phyloP scores from a whole-genome alignment of 2,113 vertebrate genomes.

The Nycticorax nycticorax region DNA sequence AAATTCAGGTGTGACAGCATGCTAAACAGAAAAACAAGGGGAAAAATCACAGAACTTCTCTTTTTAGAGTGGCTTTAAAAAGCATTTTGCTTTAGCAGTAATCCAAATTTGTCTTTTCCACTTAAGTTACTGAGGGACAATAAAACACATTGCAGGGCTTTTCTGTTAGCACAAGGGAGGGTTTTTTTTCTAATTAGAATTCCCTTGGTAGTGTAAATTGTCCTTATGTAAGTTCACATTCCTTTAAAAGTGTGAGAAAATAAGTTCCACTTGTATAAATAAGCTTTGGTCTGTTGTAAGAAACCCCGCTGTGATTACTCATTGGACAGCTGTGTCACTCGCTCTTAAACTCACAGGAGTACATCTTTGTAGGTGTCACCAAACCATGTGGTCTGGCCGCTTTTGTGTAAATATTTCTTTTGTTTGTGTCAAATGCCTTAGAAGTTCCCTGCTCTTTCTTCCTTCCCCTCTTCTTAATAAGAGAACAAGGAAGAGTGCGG shows the following conservation, averaged over 20 bases:
- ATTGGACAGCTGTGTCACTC: slow-evolving; percentile 74
- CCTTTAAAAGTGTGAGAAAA: slow-evolving; percentile 82
- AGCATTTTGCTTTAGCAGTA: background rate
- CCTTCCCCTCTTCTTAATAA: background rate
- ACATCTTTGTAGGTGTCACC: slow-evolving; percentile 74
- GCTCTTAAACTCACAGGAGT: slow-evolving; percentile 67
- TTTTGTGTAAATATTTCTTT: slow-evolving; percentile 76
- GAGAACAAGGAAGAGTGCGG: background rate
- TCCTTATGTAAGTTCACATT: slow-evolving; percentile 77
- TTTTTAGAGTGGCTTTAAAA: slow-evolving; percentile 43
- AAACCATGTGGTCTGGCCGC: slow-evolving; percentile 72
- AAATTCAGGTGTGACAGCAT: background rate
- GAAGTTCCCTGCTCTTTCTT: slow-evolving; percentile 30
- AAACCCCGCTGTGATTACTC: slow-evolving; percentile 76
- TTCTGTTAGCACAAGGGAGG: slow-evolving; percentile 66
- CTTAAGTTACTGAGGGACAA: slow-evolving; percentile 52
- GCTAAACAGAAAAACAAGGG: background rate
- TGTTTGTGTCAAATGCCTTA: slow-evolving; percentile 63
- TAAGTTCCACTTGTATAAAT: slow-evolving; percentile 85
- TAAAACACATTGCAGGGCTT: slow-evolving; percentile 64
- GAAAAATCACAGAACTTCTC: background rate
- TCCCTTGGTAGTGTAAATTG: slow-evolving; percentile 78
- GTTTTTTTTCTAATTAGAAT: slow-evolving; percentile 77
- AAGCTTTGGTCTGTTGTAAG: slow-evolving; percentile 75
- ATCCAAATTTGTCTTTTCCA: slow-evolving; percentile 63